Base-by-base conservation (phyloP, 2,113 vertebrate genomes). In the Ammospiza nelsoni region DNA sequence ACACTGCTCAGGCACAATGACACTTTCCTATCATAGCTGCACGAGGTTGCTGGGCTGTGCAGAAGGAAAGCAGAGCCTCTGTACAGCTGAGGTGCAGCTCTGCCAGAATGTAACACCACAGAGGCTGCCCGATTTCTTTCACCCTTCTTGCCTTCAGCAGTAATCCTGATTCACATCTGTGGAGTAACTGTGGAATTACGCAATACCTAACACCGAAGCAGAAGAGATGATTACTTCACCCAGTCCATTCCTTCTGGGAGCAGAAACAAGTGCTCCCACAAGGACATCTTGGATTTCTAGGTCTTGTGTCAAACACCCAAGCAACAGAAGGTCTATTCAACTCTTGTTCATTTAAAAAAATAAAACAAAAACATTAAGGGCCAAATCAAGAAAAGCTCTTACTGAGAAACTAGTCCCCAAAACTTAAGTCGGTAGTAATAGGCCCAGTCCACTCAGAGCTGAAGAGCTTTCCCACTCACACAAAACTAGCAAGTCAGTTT, bases 111-210 rank as follows among this genome's bases (percentile, higher is more conserved):
- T 25, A 69, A 1, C 14, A 46, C 22, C 43, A 37, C 28, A 44
- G 9, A 75, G 51, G 46, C 2, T 37, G 37, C 51, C 79, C 0
- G 21, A 86, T 59, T 66, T 67, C 78, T 72, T 58, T 35, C 15
- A 71, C 52, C 59, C 37, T 73, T 79, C 63, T n/a, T 71, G 51
- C 35, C 77, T 71, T 80, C 75, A 67, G 51, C 59, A 67, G 44
- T 51, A 81, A 94, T 84, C 92, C 78, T 33, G 61, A 55, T 83
- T 54, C 44, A 84, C 37, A 90, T 87, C 80, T 89, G 90, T 78
- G 90, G 57, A 90, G 94, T 90, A 92, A 96, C 79, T 35, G 31
- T 33, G 74, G 65, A 82, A 86, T 94, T 93, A 71, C 4, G 55
- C 87, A 93, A 96, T 28, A 23, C 6, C 31, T 29, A 84, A 65